Evolutionary conservation across 2,797 vertebrate species (phyloP).

Genomic region (Cichlasoma orientale): DNA sequence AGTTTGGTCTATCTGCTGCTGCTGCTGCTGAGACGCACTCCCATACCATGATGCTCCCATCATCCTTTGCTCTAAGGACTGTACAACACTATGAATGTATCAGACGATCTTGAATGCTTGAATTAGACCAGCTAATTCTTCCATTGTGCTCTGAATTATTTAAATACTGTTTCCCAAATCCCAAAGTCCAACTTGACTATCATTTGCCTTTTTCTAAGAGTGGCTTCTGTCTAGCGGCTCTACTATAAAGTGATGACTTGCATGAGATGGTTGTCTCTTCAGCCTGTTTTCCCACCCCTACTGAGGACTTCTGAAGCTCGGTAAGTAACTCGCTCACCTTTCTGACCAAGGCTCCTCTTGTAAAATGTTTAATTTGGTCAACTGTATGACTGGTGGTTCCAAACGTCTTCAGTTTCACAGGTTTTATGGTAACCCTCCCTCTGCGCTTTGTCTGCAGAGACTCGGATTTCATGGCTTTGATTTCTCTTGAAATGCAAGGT

Average conservation of each 20-base stretch:
- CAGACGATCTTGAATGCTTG: rapidly evolving
- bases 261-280: neutral
- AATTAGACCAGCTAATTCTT: neutral
- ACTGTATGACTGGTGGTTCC: neutral
- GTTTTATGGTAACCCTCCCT: neutral
- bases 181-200: neutral
- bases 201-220: neutral
- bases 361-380: neutral
- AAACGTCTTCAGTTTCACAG: neutral
- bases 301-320: neutral
- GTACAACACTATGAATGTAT: no score
- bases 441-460: neutral
- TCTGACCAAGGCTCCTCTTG: neutral
- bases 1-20: no score
- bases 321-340: neutral
- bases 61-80: no score
- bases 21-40: no score
- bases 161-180: neutral
- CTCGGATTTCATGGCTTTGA: neutral
- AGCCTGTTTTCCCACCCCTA: neutral
- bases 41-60: no score
- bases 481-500: no score
- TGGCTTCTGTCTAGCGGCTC: neutral
- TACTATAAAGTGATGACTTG: neutral
- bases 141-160: neutral